Conservation (phyloP, 2,113 vertebrate genomes). For the Callaeas wilsoni region DNA sequence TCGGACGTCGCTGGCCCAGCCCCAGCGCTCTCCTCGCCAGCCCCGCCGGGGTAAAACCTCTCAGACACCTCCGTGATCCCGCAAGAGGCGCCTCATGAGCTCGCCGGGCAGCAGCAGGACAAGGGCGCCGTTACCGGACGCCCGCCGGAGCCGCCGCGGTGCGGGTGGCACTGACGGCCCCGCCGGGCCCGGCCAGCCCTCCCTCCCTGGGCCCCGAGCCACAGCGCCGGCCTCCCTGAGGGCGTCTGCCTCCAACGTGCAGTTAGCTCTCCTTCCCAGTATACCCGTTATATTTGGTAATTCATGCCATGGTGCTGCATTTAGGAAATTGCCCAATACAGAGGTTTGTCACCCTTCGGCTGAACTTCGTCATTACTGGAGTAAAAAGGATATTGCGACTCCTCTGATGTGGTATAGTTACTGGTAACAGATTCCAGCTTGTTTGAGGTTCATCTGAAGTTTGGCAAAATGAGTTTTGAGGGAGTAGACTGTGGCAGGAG, state of each 20-base stretch:
- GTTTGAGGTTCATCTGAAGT: neutral
- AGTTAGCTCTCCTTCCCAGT: accelerated
- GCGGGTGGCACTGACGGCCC: neutral
- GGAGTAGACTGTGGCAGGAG: neutral
- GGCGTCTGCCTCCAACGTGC: no score
- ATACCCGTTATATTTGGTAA: accelerated
- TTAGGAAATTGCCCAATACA: neutral
- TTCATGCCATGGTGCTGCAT: no score
- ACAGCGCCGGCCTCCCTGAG: accelerated
- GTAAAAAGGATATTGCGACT: neutral
- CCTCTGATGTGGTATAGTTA: neutral
- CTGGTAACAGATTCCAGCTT: neutral
- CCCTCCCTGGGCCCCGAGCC: neutral
- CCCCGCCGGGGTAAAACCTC: neutral
- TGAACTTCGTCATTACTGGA: neutral
- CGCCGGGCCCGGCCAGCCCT: neutral
- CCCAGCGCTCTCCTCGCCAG: no score
- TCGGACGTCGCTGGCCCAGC: no score
- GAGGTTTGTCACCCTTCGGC: neutral
- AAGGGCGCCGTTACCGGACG: neutral
- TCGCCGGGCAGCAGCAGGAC: accelerated
- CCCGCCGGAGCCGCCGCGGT: neutral
- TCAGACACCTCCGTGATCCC: neutral
- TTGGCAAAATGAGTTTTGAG: neutral
- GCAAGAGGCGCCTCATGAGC: no score